phyloP scores from a whole-genome alignment of 2,113 vertebrate genomes.

The Lasiurus cinereus region DNA sequence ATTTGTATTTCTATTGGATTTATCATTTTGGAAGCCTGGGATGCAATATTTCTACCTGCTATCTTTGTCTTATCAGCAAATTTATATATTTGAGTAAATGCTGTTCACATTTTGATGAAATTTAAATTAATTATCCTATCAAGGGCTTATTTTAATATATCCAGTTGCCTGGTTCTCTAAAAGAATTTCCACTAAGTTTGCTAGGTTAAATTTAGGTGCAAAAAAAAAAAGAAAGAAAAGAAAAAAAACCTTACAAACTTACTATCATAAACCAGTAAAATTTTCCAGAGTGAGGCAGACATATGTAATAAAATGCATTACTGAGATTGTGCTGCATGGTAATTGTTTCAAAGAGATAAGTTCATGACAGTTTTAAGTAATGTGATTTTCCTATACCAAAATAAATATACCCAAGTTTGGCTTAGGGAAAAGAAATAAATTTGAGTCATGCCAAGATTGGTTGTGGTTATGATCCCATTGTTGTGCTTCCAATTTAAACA shows the following conservation, averaged over 20 bases:
- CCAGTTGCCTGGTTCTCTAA: background rate
- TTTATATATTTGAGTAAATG: constrained; percentile 63
- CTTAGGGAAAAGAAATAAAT: background rate
- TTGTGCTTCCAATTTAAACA: background rate
- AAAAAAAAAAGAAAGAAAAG: background rate
- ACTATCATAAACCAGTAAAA: background rate
- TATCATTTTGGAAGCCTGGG: constrained; percentile 22
- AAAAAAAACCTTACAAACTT: background rate
- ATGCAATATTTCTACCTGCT: constrained; percentile 49
- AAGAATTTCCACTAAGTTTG: constrained; percentile 48
- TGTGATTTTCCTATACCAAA: background rate
- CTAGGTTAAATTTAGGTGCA: background rate
- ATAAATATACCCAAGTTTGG: background rate
- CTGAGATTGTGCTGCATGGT: background rate
- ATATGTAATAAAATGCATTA: constrained; percentile 8
- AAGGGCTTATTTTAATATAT: constrained; percentile 8
- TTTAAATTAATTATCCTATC: constrained; percentile 67
- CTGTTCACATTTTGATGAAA: constrained; percentile 46
- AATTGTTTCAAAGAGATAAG: constrained; percentile 36
- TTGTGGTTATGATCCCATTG: background rate
- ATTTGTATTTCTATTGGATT: constrained; percentile 41
- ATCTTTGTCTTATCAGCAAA: background rate
- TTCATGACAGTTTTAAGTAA: background rate
- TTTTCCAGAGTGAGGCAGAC: background rate
- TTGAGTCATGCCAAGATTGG: background rate